Evolutionary conservation across 1,140 invertebrate species (phyloP).

Genomic region (Aethina tumida): DNA sequence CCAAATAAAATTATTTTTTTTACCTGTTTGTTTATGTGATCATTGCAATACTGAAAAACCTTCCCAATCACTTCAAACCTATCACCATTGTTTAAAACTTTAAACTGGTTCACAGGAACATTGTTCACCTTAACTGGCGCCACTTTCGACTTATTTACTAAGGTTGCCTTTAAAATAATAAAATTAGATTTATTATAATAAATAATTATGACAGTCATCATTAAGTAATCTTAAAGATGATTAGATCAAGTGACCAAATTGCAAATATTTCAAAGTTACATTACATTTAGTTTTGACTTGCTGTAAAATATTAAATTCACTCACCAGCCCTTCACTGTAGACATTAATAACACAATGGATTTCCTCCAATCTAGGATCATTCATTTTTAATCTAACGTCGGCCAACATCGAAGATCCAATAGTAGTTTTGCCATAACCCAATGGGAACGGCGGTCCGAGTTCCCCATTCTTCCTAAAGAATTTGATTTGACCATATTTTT

Average conservation of each 20-base stretch:
- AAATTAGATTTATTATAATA: conserved; percentile 1
- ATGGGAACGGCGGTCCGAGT: not conserved
- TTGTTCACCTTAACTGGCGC: conserved; percentile 6
- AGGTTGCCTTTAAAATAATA: conserved; percentile 7
- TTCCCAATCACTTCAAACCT: conserved; percentile 9
- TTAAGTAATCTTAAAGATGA: not conserved
- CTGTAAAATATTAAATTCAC: conserved; percentile 3
- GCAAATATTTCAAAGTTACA: not conserved
- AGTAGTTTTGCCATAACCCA: conserved; percentile 8
- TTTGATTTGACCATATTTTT: conserved; percentile 5
- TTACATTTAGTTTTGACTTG: not conserved
- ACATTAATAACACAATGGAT: conserved; percentile 10
- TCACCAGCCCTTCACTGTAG: conserved; percentile 10
- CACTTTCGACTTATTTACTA: conserved; percentile 7
- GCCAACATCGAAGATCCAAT: conserved; percentile 7
- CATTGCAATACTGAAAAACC: conserved; percentile 11
- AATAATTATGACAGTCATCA: conserved; percentile 5
- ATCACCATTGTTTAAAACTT: conserved; percentile 8
- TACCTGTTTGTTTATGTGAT: not conserved
- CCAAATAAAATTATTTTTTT: not conserved
- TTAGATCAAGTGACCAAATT: not conserved
- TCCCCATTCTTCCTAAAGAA: conserved; percentile 12
- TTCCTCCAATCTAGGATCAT: conserved; percentile 5
- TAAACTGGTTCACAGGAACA: conserved; percentile 1
- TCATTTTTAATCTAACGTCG: conserved; percentile 12